These are phyloP conservation scores for Salvator merianae DNA, from an alignment of 2,113 vertebrate genomes.

Conservation along the genomic window DNA sequence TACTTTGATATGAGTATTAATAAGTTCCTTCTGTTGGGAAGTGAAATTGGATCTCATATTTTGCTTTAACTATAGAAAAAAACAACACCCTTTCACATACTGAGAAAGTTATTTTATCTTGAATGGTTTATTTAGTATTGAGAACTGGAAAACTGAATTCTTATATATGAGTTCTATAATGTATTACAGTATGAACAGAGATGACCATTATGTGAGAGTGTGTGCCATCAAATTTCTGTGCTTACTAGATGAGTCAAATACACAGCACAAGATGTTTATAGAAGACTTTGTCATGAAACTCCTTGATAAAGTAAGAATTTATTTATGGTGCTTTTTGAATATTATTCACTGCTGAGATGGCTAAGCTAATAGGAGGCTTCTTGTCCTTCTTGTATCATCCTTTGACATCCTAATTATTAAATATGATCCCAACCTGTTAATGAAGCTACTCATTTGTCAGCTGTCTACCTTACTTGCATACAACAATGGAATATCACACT, in stretches of 20 bases:
- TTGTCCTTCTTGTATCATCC: background rate
- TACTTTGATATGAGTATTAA: background rate
- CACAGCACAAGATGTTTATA: slow-evolving; percentile 79
- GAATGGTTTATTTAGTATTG: slow-evolving; percentile 6
- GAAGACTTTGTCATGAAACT: slow-evolving; percentile 83
- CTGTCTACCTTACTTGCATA: background rate
- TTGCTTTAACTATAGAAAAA: background rate
- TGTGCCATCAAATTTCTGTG: slow-evolving; percentile 87
- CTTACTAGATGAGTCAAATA: slow-evolving; percentile 78
- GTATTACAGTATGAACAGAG: slow-evolving; percentile 82
- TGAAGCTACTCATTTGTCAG: background rate
- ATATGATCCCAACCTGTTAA: background rate
- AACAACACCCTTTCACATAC: background rate
- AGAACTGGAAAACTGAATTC: background rate
- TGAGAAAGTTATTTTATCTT: background rate
- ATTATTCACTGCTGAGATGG: background rate
- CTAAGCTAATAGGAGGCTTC: background rate
- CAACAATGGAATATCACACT: background rate
- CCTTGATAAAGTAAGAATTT: slow-evolving; percentile 83
- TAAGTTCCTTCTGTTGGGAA: background rate
- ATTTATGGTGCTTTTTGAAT: slow-evolving; percentile 12
- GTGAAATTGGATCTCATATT: background rate
- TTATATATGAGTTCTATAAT: slow-evolving; percentile 10
- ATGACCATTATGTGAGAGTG: slow-evolving; percentile 87
- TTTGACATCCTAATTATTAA: background rate